Conservation (phyloP, 1,140 invertebrate genomes). For the Cyclina sinensis region DNA sequence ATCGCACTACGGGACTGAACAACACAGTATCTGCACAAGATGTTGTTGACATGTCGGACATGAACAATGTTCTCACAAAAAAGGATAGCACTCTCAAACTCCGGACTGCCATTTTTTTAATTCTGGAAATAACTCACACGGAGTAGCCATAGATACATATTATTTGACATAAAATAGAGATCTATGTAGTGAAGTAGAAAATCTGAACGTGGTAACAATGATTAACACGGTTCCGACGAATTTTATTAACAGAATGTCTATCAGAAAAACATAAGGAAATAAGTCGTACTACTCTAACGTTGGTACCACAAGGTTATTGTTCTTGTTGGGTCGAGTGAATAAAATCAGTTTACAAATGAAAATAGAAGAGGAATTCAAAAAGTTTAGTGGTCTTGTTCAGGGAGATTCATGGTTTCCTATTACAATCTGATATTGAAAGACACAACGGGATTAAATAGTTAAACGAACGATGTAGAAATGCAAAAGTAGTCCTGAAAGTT, state of each 20-base stretch:
- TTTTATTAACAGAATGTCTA: conserved; percentile 49
- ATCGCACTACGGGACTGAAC: too few relatives aligned
- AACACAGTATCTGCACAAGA: too few relatives aligned
- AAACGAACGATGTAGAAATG: conserved; percentile 89
- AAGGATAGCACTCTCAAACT: too few relatives aligned
- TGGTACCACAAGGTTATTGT: conserved; percentile 86
- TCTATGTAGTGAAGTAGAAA: too few relatives aligned
- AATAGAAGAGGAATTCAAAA: conserved; percentile 60
- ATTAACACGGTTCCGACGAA: too few relatives aligned
- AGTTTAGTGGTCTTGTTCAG: conserved; percentile 74
- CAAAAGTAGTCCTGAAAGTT: conserved; percentile 93
- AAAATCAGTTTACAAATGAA: conserved; percentile 71
- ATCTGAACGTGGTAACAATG: too few relatives aligned
- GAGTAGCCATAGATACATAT: too few relatives aligned
- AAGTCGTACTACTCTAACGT: conserved; percentile 40
- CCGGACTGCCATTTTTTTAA: too few relatives aligned
- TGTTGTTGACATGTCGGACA: too few relatives aligned
- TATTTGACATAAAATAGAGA: too few relatives aligned
- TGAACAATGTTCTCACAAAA: too few relatives aligned
- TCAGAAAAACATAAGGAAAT: conserved; percentile 81
- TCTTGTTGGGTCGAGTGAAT: conserved; percentile 90
- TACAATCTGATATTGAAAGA: conserved; percentile 87
- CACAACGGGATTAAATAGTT: conserved; percentile 95
- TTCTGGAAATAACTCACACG: too few relatives aligned
- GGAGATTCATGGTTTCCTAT: conserved; percentile 78